These are phyloP conservation scores for Laticauda colubrina DNA, from an alignment of 2,113 vertebrate genomes.

Conservation along the genomic window DNA sequence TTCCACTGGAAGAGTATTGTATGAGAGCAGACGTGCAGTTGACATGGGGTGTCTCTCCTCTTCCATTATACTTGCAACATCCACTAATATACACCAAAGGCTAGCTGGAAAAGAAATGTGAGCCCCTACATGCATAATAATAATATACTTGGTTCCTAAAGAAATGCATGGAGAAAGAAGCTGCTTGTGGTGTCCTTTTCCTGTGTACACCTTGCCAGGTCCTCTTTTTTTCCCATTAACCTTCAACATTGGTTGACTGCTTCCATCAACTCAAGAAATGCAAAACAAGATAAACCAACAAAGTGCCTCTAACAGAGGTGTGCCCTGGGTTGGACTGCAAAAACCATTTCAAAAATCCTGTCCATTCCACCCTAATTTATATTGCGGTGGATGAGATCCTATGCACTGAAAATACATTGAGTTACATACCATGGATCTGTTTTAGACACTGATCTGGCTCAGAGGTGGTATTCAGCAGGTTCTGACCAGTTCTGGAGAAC, in stretches of 20 bases:
- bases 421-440: neutral
- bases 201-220: slow-evolving; percentile 38
- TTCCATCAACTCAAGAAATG: slow-evolving; percentile 37
- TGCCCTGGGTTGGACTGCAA: neutral
- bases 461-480: too few relatives aligned
- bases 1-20: neutral
- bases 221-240: slow-evolving; percentile 40
- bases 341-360: neutral
- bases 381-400: neutral
- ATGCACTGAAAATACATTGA: neutral
- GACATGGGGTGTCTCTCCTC: neutral
- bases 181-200: slow-evolving; percentile 35
- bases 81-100: slow-evolving; percentile 34
- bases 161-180: slow-evolving; percentile 42
- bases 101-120: slow-evolving; percentile 22
- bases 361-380: neutral
- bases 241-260: slow-evolving; percentile 15
- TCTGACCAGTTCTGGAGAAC: too few relatives aligned
- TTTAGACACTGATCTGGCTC: neutral
- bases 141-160: slow-evolving; percentile 43
- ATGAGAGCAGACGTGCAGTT: neutral
- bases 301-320: neutral
- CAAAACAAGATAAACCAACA: neutral
- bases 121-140: slow-evolving; percentile 19
- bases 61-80: slow-evolving; percentile 17